Base-by-base conservation (phyloP, 2,888 invertebrate genomes). In the Ceratothoa steindachneri region DNA sequence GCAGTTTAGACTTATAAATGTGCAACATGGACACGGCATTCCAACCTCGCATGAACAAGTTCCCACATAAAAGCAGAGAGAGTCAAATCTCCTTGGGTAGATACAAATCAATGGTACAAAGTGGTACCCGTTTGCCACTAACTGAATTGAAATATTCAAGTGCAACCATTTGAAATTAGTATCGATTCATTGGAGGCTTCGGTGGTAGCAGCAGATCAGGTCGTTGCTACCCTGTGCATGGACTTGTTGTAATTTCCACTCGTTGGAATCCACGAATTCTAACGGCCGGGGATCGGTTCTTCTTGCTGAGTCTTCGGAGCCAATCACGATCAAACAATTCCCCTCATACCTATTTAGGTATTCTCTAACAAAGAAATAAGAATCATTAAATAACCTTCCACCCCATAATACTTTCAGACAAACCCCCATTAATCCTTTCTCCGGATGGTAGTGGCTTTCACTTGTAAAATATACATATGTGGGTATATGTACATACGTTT, bases 281-380 rank as follows among this genome's bases (percentile, higher is more conserved):
- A 77, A 69, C 0, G 77, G 77, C 4, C 41, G 41, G 4, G 77
- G 77, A 15, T 73, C 71, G 7, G 77, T 77, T 31, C 30, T 53
- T 51, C 53, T 31, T 29, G 27, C 22, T 15, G 69, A 68, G 15
- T 29, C 53, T 7, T 31, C 67, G n/a, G 77, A 52, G 3, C 77
- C 77, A 7, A 77, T 77, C 71, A 77, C 73, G 28, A 77, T 31
- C 66, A 77, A 24, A 41, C 22, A 60, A 1, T 73, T 68, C 30
- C 77, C 77, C 27, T 71, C 52, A 28, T 77, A 77, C 15, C 30
- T 24, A 5, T 28, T 24, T 30, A 77, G 65, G 19, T 77, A 73
- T 27, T 69, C 29, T 51, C 77, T 74, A 52, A 1, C 29, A 30
- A n/a, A 15, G 5, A 19, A 27, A 15, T 19, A 60, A 24, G 52